Conservation (phyloP, 1,140 invertebrate genomes). For the Callitettix versicolor region DNA sequence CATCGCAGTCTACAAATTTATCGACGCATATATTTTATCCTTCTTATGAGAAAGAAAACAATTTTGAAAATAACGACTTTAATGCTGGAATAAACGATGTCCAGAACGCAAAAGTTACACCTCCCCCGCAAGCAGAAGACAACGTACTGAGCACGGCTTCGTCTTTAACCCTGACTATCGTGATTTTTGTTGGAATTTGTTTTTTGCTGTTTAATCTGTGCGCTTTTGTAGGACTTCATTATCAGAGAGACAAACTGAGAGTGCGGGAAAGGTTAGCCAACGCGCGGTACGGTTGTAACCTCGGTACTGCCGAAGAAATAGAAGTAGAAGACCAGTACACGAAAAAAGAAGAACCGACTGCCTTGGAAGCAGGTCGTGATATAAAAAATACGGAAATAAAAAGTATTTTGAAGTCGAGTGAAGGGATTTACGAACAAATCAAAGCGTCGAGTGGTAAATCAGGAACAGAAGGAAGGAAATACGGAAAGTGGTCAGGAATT, state of each 20-base stretch:
- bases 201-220: constrained; percentile 75
- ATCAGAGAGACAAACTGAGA: constrained; percentile 51
- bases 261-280: constrained; percentile 33
- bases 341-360: constrained; percentile 25
- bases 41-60: too few species aligned
- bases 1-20: too few species aligned
- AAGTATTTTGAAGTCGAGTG: constrained; percentile 41
- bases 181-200: constrained; percentile 63
- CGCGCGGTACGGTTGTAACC: constrained; percentile 34
- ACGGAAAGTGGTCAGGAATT: constrained; percentile 51
- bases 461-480: constrained; percentile 34
- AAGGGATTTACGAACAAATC: constrained; percentile 45
- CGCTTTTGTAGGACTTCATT: constrained; percentile 64
- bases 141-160: constrained; percentile 16
- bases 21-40: too few species aligned
- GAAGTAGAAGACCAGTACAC: constrained; percentile 23
- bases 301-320: constrained; percentile 3
- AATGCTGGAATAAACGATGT: too few species aligned
- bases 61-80: too few species aligned
- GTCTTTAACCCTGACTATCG: constrained; percentile 46
- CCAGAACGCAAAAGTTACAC: too few species aligned
- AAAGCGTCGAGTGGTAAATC: constrained; percentile 24
- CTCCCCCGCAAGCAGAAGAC: constrained; percentile 4
- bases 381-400: constrained; percentile 36
- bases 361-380: constrained; percentile 35